A percentile compares a stretch with the other conserved stretches of the same genome.
These are phyloP conservation scores for Atopsyche davidsoni DNA, from an alignment of 1,140 invertebrate genomes.

Conservation along the genomic window DNA sequence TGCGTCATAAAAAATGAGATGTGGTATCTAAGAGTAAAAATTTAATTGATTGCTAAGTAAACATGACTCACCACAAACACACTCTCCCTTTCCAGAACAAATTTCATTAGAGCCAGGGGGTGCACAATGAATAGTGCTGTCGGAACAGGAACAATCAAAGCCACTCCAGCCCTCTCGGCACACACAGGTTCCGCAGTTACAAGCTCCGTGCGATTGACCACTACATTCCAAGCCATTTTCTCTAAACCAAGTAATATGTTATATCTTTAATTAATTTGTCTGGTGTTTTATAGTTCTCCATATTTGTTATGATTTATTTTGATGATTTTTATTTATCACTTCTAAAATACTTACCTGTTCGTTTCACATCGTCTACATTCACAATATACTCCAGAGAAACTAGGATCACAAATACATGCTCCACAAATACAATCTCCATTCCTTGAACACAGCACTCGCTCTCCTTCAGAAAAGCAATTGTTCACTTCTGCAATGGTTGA, in stretches of 20 bases:
- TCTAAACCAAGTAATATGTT: no score
- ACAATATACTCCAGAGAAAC: conserved; percentile 46
- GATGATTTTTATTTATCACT: not conserved
- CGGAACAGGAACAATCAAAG: conserved; percentile 69
- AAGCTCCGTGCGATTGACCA: conserved; percentile 55
- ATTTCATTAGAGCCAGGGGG: conserved; percentile 54
- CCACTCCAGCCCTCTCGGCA: conserved; percentile 73
- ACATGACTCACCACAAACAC: conserved; percentile 64
- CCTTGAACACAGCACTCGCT: conserved; percentile 35
- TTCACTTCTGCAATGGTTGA: conserved; percentile 39
- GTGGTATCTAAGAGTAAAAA: no score
- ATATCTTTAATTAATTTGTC: no score
- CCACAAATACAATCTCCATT: conserved; percentile 50
- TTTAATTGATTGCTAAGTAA: no score
- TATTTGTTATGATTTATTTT: conserved; percentile 11
- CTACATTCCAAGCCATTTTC: conserved; percentile 42
- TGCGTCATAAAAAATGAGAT: no score
- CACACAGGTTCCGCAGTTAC: conserved; percentile 69
- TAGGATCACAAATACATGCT: conserved; percentile 44
- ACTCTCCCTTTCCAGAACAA: conserved; percentile 61
- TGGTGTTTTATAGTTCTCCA: no score
- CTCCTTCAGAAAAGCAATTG: conserved; percentile 37
- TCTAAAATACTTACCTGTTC: conserved; percentile 34
- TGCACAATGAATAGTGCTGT: conserved; percentile 59
- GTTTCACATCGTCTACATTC: conserved; percentile 46